Percentiles rank a stretch among this genome's conserved stretches.
phyloP scores from a whole-genome alignment of 2,113 vertebrate species.

The Pandion haliaetus region DNA sequence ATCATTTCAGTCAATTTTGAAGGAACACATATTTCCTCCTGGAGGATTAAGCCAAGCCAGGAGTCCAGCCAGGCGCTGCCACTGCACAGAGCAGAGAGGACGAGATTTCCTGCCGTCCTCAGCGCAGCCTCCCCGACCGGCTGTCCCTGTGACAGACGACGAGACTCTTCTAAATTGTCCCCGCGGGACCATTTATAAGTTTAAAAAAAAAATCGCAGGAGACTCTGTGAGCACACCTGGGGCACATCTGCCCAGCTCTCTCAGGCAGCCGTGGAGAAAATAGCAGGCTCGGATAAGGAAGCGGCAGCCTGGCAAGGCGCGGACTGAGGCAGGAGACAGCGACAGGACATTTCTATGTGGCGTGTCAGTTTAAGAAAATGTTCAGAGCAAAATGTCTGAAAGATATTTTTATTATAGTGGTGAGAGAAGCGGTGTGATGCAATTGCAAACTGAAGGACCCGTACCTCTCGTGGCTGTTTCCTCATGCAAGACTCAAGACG shows the following conservation, averaged over 20 bases:
- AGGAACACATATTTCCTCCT: neutral
- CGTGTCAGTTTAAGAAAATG: neutral
- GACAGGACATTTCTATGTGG: neutral
- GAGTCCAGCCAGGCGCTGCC: neutral
- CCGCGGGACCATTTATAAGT: neutral
- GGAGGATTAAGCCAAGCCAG: neutral
- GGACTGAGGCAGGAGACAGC: neutral
- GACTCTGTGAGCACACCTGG: neutral
- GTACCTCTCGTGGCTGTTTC: neutral
- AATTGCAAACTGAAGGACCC: neutral
- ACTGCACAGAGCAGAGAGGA: neutral
- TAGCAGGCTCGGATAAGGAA: neutral
- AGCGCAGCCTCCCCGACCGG: neutral
- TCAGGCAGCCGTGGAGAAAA: rapidly evolving
- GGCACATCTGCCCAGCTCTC: neutral
- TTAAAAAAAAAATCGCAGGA: neutral
- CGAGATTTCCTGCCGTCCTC: neutral
- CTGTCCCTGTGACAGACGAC: rapidly evolving
- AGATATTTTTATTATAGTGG: neutral
- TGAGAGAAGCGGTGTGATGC: neutral
- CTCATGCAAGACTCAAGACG: neutral
- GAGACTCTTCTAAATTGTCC: neutral
- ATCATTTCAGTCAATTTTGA: neutral
- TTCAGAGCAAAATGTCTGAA: neutral
- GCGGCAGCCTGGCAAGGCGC: neutral